Evolutionary conservation across 1,140 invertebrate species (phyloP).

Genomic region (Trichonephila inaurata): DNA sequence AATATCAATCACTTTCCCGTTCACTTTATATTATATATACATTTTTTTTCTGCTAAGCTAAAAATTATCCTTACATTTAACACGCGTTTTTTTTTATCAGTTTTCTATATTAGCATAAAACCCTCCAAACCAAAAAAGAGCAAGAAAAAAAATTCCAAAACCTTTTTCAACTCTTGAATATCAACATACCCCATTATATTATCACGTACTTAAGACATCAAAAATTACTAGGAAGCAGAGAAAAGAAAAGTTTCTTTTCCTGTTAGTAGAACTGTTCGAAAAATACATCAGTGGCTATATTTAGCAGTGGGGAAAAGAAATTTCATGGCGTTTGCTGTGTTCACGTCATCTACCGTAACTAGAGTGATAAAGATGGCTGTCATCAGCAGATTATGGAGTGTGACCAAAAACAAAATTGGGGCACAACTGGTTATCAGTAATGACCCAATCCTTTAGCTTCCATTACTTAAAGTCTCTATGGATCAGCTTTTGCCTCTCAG

Average conservation of each 20-base stretch:
- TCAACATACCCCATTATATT: background rate
- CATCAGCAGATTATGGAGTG: slow-evolving; percentile 34
- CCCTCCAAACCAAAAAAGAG: background rate
- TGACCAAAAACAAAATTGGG: slow-evolving; percentile 21
- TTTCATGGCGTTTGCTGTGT: background rate
- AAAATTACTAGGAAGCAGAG: background rate
- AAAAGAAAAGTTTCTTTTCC: background rate
- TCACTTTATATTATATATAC: too few relatives aligned
- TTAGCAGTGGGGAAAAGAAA: background rate
- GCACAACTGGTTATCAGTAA: slow-evolving; percentile 23
- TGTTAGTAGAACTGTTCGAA: background rate
- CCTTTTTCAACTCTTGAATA: background rate
- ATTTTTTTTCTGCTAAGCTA: too few relatives aligned
- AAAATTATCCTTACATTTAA: too few relatives aligned
- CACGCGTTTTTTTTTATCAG: too few relatives aligned
- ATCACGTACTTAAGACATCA: background rate
- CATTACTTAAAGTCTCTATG: background rate
- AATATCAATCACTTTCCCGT: too few relatives aligned
- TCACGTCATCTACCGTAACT: background rate
- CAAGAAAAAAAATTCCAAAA: background rate
- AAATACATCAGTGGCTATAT: background rate
- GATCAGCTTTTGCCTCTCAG: background rate
- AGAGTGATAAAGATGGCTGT: slow-evolving; percentile 34
- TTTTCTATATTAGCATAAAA: background rate
- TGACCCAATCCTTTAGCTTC: slow-evolving; percentile 16